These are phyloP conservation scores for Bombylius discolor DNA, from an alignment of 2,888 invertebrate genomes.

Conservation along the genomic window DNA sequence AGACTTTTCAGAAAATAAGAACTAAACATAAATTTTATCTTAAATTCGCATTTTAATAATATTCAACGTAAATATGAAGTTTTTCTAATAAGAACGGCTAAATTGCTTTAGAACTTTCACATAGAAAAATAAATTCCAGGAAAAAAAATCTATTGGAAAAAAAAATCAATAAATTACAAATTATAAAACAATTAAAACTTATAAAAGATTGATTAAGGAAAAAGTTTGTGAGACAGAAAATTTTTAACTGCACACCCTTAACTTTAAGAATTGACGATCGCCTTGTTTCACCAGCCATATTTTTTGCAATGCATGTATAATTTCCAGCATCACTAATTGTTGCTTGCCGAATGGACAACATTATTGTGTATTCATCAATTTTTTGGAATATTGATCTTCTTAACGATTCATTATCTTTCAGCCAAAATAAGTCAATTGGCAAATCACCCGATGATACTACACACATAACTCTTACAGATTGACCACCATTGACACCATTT, in stretches of 20 bases:
- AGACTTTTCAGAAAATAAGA: too few relatives aligned
- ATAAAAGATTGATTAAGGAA: background rate
- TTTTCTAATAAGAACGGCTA: too few relatives aligned
- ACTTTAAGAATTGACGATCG: slow-evolving; percentile 43
- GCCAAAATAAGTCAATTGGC: slow-evolving; percentile 59
- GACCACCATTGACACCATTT: slow-evolving; percentile 40
- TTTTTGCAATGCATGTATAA: slow-evolving; percentile 47
- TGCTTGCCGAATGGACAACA: slow-evolving; percentile 37
- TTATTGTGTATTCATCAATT: slow-evolving; percentile 39
- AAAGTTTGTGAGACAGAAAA: too few relatives aligned
- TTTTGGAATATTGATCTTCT: slow-evolving; percentile 33
- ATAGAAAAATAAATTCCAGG: too few relatives aligned
- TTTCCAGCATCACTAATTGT: slow-evolving; percentile 39
- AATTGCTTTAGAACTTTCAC: too few relatives aligned
- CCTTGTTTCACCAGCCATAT: slow-evolving; percentile 42
- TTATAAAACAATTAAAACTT: background rate
- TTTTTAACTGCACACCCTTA: slow-evolving; percentile 37
- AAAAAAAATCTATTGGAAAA: background rate
- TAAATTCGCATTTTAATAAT: too few relatives aligned
- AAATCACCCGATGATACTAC: slow-evolving; percentile 64
- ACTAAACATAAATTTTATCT: too few relatives aligned
- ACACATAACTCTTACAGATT: slow-evolving; percentile 44
- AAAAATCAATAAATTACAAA: background rate
- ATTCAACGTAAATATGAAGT: too few relatives aligned
- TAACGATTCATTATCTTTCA: slow-evolving; percentile 37